Conservation (phyloP, 2,113 vertebrate species). For the Oxygymnocypris stewartii region DNA sequence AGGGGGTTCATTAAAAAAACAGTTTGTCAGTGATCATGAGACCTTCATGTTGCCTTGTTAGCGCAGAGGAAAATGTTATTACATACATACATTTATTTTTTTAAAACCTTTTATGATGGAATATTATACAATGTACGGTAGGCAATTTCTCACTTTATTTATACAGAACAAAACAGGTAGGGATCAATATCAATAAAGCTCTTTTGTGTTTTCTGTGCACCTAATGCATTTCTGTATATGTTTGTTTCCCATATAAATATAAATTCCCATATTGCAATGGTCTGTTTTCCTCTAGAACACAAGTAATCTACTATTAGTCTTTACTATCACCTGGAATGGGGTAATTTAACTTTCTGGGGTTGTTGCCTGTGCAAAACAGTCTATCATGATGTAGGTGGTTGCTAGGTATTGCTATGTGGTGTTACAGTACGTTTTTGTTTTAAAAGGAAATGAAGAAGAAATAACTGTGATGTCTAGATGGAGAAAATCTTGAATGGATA, state of each 20-base stretch:
- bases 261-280: not conserved
- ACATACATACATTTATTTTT: not conserved
- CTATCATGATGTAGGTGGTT: not conserved
- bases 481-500: not conserved
- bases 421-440: not conserved
- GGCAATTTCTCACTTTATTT: not conserved
- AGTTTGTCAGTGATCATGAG: conserved; percentile 10
- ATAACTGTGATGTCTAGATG: not conserved
- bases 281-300: not conserved
- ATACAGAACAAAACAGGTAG: not conserved
- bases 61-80: not conserved
- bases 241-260: not conserved
- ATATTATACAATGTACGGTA: not conserved
- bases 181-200: not conserved
- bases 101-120: too few species aligned
- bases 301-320: not conserved
- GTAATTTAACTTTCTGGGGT: not conserved
- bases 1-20: conserved; percentile 5
- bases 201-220: not conserved
- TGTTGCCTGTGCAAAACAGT: not conserved
- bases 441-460: not conserved
- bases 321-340: not conserved
- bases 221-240: not conserved
- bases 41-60: not conserved
- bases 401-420: conserved; percentile 3